Conservation (phyloP, 2,888 invertebrate genomes). For the Marronus borbonicus region DNA sequence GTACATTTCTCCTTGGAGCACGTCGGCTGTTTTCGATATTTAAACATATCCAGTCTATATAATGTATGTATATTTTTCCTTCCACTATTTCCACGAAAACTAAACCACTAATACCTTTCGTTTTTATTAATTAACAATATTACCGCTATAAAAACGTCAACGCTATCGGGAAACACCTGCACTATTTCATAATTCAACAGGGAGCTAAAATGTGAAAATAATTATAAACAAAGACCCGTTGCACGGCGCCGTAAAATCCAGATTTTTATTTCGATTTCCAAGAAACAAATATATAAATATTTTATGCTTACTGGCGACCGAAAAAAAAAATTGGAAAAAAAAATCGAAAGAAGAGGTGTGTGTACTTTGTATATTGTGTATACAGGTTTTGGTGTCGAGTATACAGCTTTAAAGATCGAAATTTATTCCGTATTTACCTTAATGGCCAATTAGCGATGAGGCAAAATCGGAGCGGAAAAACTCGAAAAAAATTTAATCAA, state of each 20-base stretch:
- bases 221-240: conserved; percentile 29
- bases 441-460: conserved; percentile 9
- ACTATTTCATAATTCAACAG: conserved; percentile 37
- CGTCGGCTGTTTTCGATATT: not conserved
- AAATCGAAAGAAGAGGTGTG: not conserved
- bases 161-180: conserved; percentile 27
- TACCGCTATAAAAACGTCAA: conserved; percentile 12
- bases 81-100: not conserved
- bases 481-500: conserved; percentile 25
- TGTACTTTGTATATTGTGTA: not conserved
- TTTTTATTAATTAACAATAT: conserved; percentile 23
- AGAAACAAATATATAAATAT: conserved; percentile 25
- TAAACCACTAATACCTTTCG: not conserved
- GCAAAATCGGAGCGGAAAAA: conserved; percentile 7
- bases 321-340: not conserved
- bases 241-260: conserved; percentile 8
- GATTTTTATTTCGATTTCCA: conserved; percentile 30
- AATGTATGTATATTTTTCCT: not conserved
- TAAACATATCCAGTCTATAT: not conserved
- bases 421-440: conserved; percentile 29
- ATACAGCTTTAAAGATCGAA: conserved; percentile 9
- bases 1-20: no score
- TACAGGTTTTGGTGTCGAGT: not conserved
- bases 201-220: conserved; percentile 30
- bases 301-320: not conserved